Percentiles rank a stretch among this genome's conserved stretches.
Evolutionary conservation across 2,797 vertebrate genomes (phyloP).

Genomic region (Myotis planiceps): DNA sequence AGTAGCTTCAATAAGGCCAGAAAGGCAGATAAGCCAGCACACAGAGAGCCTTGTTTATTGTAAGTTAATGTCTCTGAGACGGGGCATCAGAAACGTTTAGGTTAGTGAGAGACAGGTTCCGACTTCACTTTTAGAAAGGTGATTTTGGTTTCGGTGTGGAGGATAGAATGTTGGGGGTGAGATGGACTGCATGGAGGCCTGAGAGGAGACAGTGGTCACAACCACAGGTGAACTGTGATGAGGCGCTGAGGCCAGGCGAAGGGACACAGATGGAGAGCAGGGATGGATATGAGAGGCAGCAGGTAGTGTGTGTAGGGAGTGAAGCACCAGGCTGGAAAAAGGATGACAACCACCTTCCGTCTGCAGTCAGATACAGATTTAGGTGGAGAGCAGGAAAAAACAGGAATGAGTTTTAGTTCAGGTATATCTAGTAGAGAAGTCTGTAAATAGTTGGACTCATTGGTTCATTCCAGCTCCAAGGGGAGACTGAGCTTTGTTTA

Average conservation of each 20-base stretch:
- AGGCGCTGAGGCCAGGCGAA: not conserved
- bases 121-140: not conserved
- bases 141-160: not conserved
- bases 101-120: not conserved
- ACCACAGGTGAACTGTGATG: not conserved
- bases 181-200: not conserved
- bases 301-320: not conserved
- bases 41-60: not conserved
- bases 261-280: not conserved
- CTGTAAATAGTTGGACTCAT: not conserved
- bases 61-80: not conserved
- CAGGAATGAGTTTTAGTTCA: not conserved
- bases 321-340: not conserved
- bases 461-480: not conserved
- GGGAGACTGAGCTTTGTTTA: not conserved
- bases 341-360: not conserved
- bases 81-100: not conserved
- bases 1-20: not conserved
- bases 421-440: not conserved
- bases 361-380: not conserved
- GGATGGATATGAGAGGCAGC: not conserved
- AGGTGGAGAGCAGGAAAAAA: not conserved
- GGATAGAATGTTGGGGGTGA: not conserved
- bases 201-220: not conserved
- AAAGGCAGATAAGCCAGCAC: not conserved